Base-by-base conservation (phyloP, 2,797 vertebrate genomes). In the Eulemur coronatus region DNA sequence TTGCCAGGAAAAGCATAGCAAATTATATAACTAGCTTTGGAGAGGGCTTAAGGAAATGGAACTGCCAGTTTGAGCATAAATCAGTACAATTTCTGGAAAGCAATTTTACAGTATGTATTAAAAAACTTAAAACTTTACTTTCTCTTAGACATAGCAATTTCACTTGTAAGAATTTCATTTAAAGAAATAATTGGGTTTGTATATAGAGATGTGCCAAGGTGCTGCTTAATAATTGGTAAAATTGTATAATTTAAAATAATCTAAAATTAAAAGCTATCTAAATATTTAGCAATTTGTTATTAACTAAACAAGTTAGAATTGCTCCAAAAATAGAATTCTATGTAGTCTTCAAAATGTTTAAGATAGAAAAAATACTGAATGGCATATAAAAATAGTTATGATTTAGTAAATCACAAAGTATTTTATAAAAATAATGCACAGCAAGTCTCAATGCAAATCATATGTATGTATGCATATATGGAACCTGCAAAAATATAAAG, bases 51-150 rank as follows among this genome's bases (percentile, higher is more conserved):
- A 75, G 70, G 57, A 70, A 61, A 33, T 22, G 7, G 12, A 84
- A 35, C 46, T 70, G 9, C 33, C 41, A 1, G 63, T 65, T 33
- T 63, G 24, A 14, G 5, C 11, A 4, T 69, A 82, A 81, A 59
- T 73, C 84, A 35, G 50, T 6, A 4, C 10, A 30, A 15, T 55
- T 88, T 90, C 63, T 59, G 38, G 41, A 91, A 87, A 82, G 46
- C 57, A 87, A 89, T 28, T 69, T 73, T 59, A 8, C 61, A 48
- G 18, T 38, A 41, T 4, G 18, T 38, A 59, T 52, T 75, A 38
- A 84, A 81, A 75, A 14, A 67, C 55, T 78, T 72, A 55, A 91
- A 67, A 85, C 57, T 28, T 59, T 59, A 59, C 26, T 59, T 96
- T 73, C 41, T 92, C 69, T 81, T 93, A 57, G 79, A 55, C 4